Base-by-base conservation (phyloP, 2,888 invertebrate genomes). In the Slavum lentiscoides region DNA sequence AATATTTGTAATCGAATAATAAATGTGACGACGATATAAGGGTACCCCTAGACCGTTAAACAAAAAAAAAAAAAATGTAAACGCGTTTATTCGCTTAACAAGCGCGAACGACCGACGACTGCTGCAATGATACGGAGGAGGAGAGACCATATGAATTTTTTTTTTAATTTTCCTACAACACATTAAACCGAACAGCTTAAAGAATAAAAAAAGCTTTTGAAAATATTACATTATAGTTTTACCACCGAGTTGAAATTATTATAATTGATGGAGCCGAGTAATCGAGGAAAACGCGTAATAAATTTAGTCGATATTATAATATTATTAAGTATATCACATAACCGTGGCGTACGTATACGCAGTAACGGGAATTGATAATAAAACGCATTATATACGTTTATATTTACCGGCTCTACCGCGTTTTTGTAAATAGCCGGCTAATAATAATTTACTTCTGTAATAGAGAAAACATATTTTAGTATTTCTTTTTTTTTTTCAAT, bases 31-130 rank as follows among this genome's bases (percentile, higher is more conserved):
- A 49, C 61, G 7, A 49, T n/a, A 64, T 74, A 53, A 74, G 74
- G 64, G 53, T 55, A 74, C 74, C 37, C 53, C 30, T 9, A 64
- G n/a, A 74, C 9, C 1, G 17, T 37, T 9, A 15, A 62, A 23
- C 43, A 61, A 53, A n/a, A 9, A 21, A 59, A 73, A 21, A 8
- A 11, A 73, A 23, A 73, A 17, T 62, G 30, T 23, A 58, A n/a
- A n/a, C n/a, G 19, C n/a, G 58, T 30, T 55, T 53, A 13, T 74
- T 74, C 8, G 64, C 62, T 64, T 74, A 64, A 74, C 37, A 23
- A 64, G 53, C 64, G 11, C 23, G 43, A 73, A 73, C 19, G 23
- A 73, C 21, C 2, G n/a, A 39, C 21, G 39, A 43, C 53, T 17
- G 39, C 43, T 8, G 7, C 21, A 49, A 49, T 49, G 67, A 21